Percentiles rank a stretch among this genome's conserved stretches.
Evolutionary conservation across 2,113 vertebrate genomes (phyloP).

Genomic region (Motacilla tschutschensis): DNA sequence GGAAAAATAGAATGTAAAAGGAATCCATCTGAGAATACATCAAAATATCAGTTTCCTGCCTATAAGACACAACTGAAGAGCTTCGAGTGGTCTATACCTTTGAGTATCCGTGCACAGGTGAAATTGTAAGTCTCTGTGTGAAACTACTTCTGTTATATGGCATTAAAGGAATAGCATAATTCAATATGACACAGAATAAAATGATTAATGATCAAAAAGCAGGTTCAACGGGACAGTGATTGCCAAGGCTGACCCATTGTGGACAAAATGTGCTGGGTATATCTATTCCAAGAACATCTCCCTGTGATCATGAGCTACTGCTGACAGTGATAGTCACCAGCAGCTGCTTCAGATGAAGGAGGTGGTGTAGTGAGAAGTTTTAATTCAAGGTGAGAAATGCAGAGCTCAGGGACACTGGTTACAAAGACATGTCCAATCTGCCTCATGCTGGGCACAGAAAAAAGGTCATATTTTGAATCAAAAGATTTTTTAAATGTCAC

Average conservation of each 20-base stretch:
- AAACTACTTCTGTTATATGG: background rate
- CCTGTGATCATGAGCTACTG: background rate
- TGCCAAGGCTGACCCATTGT: background rate
- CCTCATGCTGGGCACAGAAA: background rate
- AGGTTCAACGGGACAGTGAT: background rate
- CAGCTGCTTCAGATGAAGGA: background rate
- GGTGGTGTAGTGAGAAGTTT: background rate
- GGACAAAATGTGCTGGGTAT: background rate
- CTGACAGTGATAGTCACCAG: background rate
- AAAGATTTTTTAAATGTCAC: background rate
- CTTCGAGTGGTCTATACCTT: background rate
- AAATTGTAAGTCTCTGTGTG: background rate
- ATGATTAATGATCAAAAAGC: background rate
- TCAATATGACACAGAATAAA: background rate
- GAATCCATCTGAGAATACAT: background rate
- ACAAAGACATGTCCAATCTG: background rate
- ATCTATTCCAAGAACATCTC: background rate
- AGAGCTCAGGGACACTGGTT: background rate
- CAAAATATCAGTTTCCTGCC: background rate
- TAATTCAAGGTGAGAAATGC: background rate
- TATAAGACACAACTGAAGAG: background rate
- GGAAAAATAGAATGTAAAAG: background rate
- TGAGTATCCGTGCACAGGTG: background rate
- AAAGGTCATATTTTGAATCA: background rate
- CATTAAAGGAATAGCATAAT: background rate